A percentile compares a stretch with the other conserved stretches of the same genome.
Evolutionary conservation across 2,797 vertebrate species (phyloP).

Genomic region (Oreonectes daqikongensis): DNA sequence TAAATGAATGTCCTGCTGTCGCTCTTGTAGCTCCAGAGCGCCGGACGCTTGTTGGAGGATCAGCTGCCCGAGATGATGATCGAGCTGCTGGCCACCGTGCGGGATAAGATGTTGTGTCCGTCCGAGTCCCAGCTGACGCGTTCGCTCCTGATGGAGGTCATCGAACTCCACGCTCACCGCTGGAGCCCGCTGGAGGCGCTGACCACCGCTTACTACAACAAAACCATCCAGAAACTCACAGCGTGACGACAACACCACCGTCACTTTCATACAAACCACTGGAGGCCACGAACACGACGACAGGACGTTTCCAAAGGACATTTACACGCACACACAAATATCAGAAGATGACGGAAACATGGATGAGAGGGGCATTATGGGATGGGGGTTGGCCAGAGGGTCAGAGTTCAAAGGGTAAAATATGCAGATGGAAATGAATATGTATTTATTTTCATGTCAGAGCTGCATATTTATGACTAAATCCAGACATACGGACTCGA

Average conservation of each 20-base stretch:
- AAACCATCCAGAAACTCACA: conserved; percentile 98
- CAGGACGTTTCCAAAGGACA: background rate
- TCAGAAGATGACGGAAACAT: background rate
- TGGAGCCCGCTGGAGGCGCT: conserved; percentile 94
- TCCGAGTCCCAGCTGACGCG: conserved; percentile 92
- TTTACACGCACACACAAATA: background rate
- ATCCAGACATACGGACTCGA: conserved; percentile 44
- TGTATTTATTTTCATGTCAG: conserved; percentile 36
- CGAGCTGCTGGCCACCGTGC: conserved; percentile 86
- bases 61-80: conserved; percentile 98
- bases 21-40: conserved; percentile 87
- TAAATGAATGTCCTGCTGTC: conserved; percentile 26
- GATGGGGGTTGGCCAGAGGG: conserved; percentile 20
- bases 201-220: conserved; percentile 98
- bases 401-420: conserved; percentile 47
- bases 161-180: conserved; percentile 95
- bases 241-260: conserved; percentile 68
- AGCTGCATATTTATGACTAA: conserved; percentile 47
- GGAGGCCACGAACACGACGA: conserved; percentile 15
- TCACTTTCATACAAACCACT: conserved; percentile 9
- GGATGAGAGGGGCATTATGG: background rate
- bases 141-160: conserved; percentile 97
- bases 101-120: conserved; percentile 98
- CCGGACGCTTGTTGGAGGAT: conserved; percentile 92
- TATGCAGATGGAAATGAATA: conserved; percentile 56